Conservation (phyloP, 37 sponge, comb jelly and placozoan species). For the Cladorhizidae sp. region DNA sequence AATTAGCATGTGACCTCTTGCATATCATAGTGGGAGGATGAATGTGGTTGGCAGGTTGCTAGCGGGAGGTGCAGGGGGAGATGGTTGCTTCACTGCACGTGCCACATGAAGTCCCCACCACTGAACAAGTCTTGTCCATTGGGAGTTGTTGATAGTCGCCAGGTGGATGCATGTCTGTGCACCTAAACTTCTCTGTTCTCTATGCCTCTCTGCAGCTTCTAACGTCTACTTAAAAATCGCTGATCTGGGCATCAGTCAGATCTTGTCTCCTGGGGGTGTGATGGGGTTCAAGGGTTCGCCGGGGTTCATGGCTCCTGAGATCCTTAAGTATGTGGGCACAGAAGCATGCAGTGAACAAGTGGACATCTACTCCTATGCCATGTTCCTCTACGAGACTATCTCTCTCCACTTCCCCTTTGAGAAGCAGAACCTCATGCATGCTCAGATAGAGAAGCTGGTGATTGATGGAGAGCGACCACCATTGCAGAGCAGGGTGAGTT, state of each 20-base stretch:
- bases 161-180: too few species aligned
- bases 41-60: too few species aligned
- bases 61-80: too few species aligned
- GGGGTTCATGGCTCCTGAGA: constrained; percentile 96
- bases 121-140: too few species aligned
- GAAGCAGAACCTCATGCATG: constrained; percentile 67
- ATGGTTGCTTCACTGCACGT: too few species aligned
- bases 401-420: constrained; percentile 79
- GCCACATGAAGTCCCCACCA: too few species aligned
- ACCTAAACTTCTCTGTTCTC: neutral
- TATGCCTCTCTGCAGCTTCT: neutral
- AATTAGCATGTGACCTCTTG: too few species aligned
- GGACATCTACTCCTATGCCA: constrained; percentile 87
- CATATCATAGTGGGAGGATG: too few species aligned
- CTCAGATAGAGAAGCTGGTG: constrained; percentile 88
- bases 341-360: constrained; percentile 87
- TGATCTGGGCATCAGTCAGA: constrained; percentile 90
- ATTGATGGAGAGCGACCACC: constrained; percentile 71
- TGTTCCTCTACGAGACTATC: constrained; percentile 88
- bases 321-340: constrained; percentile 75
- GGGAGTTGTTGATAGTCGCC: too few species aligned
- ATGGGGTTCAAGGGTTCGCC: constrained; percentile 86
- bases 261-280: constrained; percentile 52
- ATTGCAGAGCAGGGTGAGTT: constrained; percentile 63
- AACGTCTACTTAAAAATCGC: constrained; percentile 76